Evolutionary conservation across 2,797 vertebrate genomes (phyloP).

Genomic region (Syncerus caffer): DNA sequence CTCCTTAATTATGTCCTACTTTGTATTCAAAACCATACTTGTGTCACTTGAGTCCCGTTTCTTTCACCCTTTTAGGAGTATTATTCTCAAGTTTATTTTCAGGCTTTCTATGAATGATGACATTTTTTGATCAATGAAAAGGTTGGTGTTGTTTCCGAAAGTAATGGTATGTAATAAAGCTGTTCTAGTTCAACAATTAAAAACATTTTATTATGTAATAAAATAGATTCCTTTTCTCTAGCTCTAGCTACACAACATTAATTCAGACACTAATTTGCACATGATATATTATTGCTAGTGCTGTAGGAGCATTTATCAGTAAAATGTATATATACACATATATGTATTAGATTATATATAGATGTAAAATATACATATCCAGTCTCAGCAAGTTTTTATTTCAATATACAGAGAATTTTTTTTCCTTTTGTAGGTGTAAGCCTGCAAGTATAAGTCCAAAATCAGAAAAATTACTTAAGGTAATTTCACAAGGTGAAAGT

Average conservation of each 20-base stretch:
- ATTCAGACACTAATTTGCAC: slow-evolving; percentile 79
- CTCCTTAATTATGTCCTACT: slow-evolving; percentile 71
- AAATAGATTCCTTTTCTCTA: slow-evolving; percentile 74
- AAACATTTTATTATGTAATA: slow-evolving; percentile 82
- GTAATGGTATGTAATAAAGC: slow-evolving; percentile 80
- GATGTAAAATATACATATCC: slow-evolving; percentile 56
- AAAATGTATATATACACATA: not conserved
- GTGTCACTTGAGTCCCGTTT: slow-evolving; percentile 63
- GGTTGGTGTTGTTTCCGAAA: slow-evolving; percentile 77
- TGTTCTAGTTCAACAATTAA: slow-evolving; percentile 81
- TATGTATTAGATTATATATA: slow-evolving; percentile 28
- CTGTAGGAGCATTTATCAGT: slow-evolving; percentile 71
- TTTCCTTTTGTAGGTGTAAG: not conserved
- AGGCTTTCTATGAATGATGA: slow-evolving; percentile 76
- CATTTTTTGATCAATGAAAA: slow-evolving; percentile 77
- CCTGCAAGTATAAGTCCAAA: not conserved
- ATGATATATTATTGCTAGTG: slow-evolving; percentile 72
- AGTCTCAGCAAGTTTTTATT: slow-evolving; percentile 31
- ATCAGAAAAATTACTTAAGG: not conserved
- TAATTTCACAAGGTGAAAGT: not conserved
- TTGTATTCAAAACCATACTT: slow-evolving; percentile 57
- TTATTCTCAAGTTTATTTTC: slow-evolving; percentile 78
- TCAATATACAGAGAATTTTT: slow-evolving; percentile 10
- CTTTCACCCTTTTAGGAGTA: not conserved
- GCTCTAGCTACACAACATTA: slow-evolving; percentile 72